These are phyloP conservation scores for Lampropteryx suffumata DNA, from an alignment of 2,888 invertebrate genomes.

Conservation along the genomic window DNA sequence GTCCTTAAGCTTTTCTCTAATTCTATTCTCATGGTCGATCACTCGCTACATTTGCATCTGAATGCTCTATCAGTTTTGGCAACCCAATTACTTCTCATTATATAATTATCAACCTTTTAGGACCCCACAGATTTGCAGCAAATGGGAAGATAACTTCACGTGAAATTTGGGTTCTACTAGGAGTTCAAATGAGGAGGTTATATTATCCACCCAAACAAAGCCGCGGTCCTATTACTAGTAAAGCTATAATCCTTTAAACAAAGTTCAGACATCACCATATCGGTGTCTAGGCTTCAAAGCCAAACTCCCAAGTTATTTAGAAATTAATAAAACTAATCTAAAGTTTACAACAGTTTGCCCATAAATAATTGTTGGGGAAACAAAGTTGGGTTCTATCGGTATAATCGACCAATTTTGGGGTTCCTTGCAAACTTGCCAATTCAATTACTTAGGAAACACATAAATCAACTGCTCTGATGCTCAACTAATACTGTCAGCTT, in stretches of 20 bases:
- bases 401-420: slow-evolving; percentile 29
- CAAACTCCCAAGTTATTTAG: slow-evolving; percentile 24
- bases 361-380: slow-evolving; percentile 35
- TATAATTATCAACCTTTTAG: too few relatives aligned
- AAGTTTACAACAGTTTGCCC: slow-evolving; percentile 23
- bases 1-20: too few relatives aligned
- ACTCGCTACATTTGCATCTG: too few relatives aligned
- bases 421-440: slow-evolving; percentile 46
- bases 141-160: too few relatives aligned
- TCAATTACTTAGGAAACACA: slow-evolving; percentile 64
- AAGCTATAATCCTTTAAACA: not conserved
- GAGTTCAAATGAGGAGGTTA: too few relatives aligned
- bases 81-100: too few relatives aligned
- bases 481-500: slow-evolving; percentile 40
- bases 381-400: slow-evolving; percentile 32
- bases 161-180: too few relatives aligned
- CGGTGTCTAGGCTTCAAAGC: slow-evolving; percentile 10
- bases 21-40: too few relatives aligned
- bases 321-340: slow-evolving; percentile 36
- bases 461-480: slow-evolving; percentile 57
- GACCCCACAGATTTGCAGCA: too few relatives aligned
- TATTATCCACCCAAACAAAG: not conserved
- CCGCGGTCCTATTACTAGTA: not conserved
- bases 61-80: too few relatives aligned
- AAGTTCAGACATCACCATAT: not conserved